These are phyloP conservation scores for Sitobion miscanthi DNA, from an alignment of 1,140 invertebrate genomes.

Conservation along the genomic window DNA sequence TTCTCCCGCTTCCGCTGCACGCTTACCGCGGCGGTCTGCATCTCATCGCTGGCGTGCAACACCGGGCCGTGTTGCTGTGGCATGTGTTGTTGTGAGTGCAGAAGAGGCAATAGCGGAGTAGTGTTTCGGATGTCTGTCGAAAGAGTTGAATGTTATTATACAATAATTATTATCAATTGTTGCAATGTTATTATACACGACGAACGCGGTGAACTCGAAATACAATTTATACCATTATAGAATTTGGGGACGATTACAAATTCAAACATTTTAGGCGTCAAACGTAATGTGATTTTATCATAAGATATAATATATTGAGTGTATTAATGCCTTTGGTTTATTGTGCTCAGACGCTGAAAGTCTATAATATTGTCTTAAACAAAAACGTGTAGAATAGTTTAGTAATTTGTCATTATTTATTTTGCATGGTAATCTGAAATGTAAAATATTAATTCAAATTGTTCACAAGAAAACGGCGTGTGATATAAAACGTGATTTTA, in stretches of 20 bases:
- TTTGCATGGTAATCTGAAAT: not conserved
- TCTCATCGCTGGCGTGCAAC: not conserved
- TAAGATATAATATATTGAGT: not conserved
- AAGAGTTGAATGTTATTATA: not conserved
- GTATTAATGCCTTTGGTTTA: no score
- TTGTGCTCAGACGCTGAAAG: no score
- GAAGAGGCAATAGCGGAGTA: not conserved
- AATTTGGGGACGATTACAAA: no score
- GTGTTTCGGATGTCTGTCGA: conserved; percentile 7
- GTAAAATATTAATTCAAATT: not conserved
- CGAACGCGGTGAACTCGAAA: no score
- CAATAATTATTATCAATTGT: not conserved
- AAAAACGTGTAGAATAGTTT: not conserved
- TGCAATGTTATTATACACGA: not conserved
- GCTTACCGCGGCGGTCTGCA: not conserved
- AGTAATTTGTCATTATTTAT: not conserved
- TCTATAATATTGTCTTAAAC: no score
- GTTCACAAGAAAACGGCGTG: not conserved
- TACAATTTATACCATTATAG: no score
- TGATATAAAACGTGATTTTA: no score
- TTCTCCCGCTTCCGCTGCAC: conserved; percentile 16
- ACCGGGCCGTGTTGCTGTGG: not conserved
- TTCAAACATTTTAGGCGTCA: not conserved
- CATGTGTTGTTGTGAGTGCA: not conserved
- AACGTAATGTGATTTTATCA: not conserved